Evolutionary conservation across 2,797 vertebrate species (phyloP).

Genomic region (Prunella strophiata): DNA sequence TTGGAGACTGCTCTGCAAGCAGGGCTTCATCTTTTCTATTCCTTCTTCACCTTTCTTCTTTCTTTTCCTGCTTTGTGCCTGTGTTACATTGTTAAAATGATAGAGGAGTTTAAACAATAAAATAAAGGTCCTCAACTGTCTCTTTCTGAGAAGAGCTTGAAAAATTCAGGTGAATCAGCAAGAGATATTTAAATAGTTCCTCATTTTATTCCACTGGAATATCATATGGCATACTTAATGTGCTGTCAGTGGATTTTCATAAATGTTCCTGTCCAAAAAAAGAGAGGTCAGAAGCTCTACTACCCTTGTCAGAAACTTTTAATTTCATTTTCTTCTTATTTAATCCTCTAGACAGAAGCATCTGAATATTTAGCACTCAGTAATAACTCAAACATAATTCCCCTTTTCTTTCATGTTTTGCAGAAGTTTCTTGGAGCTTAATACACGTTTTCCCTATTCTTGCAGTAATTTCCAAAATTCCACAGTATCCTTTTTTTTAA

Average conservation of each 20-base stretch:
- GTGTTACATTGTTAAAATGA: background rate
- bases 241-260: background rate
- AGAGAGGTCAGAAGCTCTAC: background rate
- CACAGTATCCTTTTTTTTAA: too few relatives aligned
- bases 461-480: background rate
- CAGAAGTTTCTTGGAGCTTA: background rate
- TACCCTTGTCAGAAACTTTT: background rate
- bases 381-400: background rate
- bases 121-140: background rate
- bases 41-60: background rate
- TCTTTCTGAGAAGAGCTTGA: background rate
- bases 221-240: background rate
- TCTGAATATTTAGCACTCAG: background rate
- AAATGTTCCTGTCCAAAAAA: background rate
- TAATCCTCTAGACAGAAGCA: background rate
- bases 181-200: conserved; percentile 5
- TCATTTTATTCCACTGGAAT: conserved; percentile 1
- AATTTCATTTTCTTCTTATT: background rate
- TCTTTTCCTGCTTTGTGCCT: background rate
- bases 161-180: conserved; percentile 41
- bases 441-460: background rate
- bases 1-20: background rate
- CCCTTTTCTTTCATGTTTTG: background rate
- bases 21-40: background rate
- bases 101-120: background rate